A percentile compares a stretch with the other conserved stretches of the same genome.
These are phyloP conservation scores for Ectobius pallidus DNA, from an alignment of 2,888 invertebrate species.

Conservation along the genomic window DNA sequence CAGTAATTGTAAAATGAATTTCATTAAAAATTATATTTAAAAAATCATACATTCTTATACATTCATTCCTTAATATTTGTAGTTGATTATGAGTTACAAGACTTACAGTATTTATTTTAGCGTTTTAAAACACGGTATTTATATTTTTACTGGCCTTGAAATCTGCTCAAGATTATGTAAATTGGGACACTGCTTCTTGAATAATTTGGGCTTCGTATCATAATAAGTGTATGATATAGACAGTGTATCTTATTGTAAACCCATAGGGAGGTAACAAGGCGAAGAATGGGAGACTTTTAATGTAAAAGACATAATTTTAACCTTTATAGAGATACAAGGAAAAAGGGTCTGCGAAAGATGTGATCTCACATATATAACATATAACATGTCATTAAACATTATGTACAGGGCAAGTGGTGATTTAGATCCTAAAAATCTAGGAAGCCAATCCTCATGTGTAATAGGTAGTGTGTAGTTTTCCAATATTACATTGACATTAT, in stretches of 20 bases:
- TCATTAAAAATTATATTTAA: not conserved
- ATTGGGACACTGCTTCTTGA: conserved; percentile 9
- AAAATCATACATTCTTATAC: not conserved
- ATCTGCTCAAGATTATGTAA: conserved; percentile 27
- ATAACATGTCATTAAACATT: conserved; percentile 24
- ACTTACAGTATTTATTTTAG: conserved; percentile 27
- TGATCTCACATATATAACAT: conserved; percentile 31
- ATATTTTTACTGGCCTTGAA: conserved; percentile 18
- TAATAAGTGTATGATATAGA: conserved; percentile 20
- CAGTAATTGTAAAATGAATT: not conserved
- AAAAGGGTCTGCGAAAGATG: conserved; percentile 22
- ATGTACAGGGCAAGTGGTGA: conserved; percentile 20
- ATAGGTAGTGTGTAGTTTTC: conserved; percentile 26
- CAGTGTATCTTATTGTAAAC: conserved; percentile 23
- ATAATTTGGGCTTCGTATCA: conserved; percentile 27
- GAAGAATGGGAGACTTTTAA: conserved; percentile 6
- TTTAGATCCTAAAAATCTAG: conserved; percentile 19
- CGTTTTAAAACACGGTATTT: too few relatives aligned
- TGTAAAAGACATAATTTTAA: conserved; percentile 21
- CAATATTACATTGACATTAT: conserved; percentile 27
- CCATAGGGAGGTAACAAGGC: conserved; percentile 17
- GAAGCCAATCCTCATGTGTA: conserved; percentile 18
- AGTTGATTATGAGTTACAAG: not conserved
- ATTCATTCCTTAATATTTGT: conserved; percentile 17
- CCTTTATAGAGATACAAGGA: conserved; percentile 3